Percentiles rank a stretch among this genome's conserved stretches.
Evolutionary conservation across 2,113 vertebrate species (phyloP).

Genomic region (Ictidomys tridecemlineatus): DNA sequence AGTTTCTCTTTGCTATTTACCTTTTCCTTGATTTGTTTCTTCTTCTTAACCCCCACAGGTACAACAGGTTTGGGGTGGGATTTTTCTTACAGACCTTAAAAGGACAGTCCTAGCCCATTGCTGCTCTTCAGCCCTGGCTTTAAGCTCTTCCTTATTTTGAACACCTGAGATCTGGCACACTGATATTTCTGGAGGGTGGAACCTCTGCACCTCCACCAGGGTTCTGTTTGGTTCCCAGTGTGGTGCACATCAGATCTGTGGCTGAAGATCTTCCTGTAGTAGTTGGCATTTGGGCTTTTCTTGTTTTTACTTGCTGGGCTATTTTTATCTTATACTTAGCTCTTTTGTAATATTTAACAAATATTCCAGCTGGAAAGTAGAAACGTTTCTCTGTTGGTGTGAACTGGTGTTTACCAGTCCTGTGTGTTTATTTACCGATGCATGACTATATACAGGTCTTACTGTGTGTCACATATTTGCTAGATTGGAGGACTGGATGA

Average conservation of each 20-base stretch:
- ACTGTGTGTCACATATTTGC: constrained; percentile 12
- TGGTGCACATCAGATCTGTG: not conserved
- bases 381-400: constrained; percentile 56
- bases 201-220: not conserved
- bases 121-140: not conserved
- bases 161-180: not conserved
- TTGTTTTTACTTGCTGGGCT: not conserved
- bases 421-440: constrained; percentile 71
- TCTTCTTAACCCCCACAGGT: not conserved
- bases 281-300: not conserved
- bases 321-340: constrained; percentile 55
- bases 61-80: not conserved
- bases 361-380: constrained; percentile 63
- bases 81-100: not conserved
- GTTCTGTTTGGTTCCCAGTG: not conserved
- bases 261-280: not conserved
- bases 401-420: constrained; percentile 70
- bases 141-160: not conserved
- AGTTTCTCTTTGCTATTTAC: not conserved
- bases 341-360: constrained; percentile 58
- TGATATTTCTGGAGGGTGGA: not conserved
- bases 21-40: not conserved
- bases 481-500: not conserved
- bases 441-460: constrained; percentile 65
- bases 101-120: not conserved